Percentiles rank a stretch among this genome's conserved stretches.
These are phyloP conservation scores for Spinus pinus DNA, from an alignment of 2,797 vertebrate species.

Conservation along the genomic window DNA sequence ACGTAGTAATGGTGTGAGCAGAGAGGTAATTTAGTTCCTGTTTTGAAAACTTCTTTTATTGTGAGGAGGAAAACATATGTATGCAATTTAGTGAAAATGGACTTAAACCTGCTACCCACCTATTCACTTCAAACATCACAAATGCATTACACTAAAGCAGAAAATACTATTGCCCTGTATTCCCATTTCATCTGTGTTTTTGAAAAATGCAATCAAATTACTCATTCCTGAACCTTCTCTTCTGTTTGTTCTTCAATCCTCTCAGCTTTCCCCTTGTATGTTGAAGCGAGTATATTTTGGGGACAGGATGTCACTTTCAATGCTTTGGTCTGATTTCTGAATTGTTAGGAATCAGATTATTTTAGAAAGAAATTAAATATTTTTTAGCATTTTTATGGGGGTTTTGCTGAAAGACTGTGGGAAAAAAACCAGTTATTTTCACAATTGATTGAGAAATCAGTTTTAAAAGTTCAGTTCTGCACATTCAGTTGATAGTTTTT, in stretches of 20 bases:
- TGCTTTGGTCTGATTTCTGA: background rate
- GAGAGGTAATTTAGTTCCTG: background rate
- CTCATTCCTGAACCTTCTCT: background rate
- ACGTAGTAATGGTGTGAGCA: background rate
- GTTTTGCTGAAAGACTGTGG: background rate
- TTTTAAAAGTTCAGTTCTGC: background rate
- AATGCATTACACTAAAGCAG: background rate
- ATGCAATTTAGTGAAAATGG: background rate
- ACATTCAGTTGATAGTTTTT: slow-evolving; percentile 26
- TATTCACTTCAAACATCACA: background rate
- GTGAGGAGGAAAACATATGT: background rate
- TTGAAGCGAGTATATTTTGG: background rate
- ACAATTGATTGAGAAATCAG: background rate
- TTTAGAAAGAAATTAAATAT: background rate
- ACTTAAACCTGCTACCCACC: background rate
- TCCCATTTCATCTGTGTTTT: background rate
- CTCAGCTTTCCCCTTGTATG: background rate
- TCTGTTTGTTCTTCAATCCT: accelerated
- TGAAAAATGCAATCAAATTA: background rate
- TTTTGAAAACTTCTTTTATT: background rate
- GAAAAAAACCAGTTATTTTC: background rate
- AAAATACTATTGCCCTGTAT: background rate
- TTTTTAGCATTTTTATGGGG: background rate
- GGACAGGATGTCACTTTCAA: background rate
- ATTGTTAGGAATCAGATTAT: background rate